A percentile compares a stretch with the other conserved stretches of the same genome.
Conservation (phyloP, 1,140 invertebrate species). For the Platyura marginata region DNA sequence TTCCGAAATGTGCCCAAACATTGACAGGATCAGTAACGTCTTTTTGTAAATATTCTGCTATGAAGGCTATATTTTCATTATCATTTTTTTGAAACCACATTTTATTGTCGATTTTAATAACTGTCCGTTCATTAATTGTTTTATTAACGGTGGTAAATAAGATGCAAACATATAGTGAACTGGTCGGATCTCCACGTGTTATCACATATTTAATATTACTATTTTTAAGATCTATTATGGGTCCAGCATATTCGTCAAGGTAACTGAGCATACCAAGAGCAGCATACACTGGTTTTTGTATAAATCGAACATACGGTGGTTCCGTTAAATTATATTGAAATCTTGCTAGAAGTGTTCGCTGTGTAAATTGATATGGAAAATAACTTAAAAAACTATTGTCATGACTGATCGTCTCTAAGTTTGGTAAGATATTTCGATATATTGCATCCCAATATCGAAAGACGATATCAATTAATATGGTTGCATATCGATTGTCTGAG, state of each 20-base stretch:
- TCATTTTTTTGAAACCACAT: constrained; percentile 4
- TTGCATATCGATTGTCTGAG: constrained; percentile 26
- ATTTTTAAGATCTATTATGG: no score
- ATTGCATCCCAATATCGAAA: constrained; percentile 21
- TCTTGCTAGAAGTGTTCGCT: constrained; percentile 27
- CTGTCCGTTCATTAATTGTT: constrained; percentile 3
- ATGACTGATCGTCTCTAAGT: constrained; percentile 25
- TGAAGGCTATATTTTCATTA: constrained; percentile 11
- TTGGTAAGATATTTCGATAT: constrained; percentile 9
- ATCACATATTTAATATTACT: not conserved
- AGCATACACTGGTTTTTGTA: constrained; percentile 29
- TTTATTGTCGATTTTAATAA: constrained; percentile 5
- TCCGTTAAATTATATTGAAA: constrained; percentile 29
- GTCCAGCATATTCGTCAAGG: constrained; percentile 16
- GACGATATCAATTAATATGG: constrained; percentile 22
- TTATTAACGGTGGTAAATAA: constrained; percentile 5
- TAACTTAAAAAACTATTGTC: constrained; percentile 32
- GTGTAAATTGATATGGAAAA: constrained; percentile 27
- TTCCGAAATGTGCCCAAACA: constrained; percentile 12
- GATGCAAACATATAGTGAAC: not conserved
- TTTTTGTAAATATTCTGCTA: constrained; percentile 23
- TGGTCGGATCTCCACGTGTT: not conserved
- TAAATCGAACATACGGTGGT: constrained; percentile 26
- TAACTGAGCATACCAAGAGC: constrained; percentile 26
- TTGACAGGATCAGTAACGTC: constrained; percentile 14